Evolutionary conservation across 2,797 vertebrate species (phyloP), one percentile per base, ranked within the genome.

Genomic region (Pseudomugil tenellus): DNA sequence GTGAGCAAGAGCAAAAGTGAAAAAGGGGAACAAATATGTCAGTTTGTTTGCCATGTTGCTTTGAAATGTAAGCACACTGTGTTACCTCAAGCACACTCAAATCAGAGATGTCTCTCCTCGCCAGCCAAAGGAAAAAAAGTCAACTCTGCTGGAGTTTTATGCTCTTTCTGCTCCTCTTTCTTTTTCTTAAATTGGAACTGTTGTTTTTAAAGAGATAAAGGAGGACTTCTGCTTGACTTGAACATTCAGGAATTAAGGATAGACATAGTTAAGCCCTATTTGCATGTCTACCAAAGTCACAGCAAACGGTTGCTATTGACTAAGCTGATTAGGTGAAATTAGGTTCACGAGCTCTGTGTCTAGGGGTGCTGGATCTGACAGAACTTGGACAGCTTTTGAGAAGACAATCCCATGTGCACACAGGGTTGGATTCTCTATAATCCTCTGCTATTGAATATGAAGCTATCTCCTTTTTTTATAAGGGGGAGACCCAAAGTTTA

Each of bases 291-390:
- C 90, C 89, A 89, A 92, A 91, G 90, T 92, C 90, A 92, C 82
- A 85, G 90, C 85, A 89, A 93, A 94, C 67, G 88, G 91, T 92
- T 92, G 88, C 86, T 90, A 88, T 91, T 92, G 89, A 91, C 91
- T 94, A 94, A 94, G 93, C 93, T 94, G 93, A 94, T 94, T 94
- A 94, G 86, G 81, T 87, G 83, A 92, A 93, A 93, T 92, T 92
- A 93, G 91, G 91, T 94, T 93, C 91, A 91, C 84, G 66, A 88
- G 89, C 92, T 90, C 83, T 87, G 87, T 89, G 90, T 91, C 88
- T 92, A 77, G 86, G 90, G 90, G 85, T 91, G 91, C 92, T 84
- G 91, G 91, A 92, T 93, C 89, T 89, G 89, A 88, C 84, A 89
- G 90, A 92, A 92, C 87, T 84, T 88, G 89, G 87, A 90, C 90